Evolutionary conservation across 2,888 invertebrate genomes (phyloP), one percentile per base, ranked within the genome.

Genomic region (Nomada lathburiana): DNA sequence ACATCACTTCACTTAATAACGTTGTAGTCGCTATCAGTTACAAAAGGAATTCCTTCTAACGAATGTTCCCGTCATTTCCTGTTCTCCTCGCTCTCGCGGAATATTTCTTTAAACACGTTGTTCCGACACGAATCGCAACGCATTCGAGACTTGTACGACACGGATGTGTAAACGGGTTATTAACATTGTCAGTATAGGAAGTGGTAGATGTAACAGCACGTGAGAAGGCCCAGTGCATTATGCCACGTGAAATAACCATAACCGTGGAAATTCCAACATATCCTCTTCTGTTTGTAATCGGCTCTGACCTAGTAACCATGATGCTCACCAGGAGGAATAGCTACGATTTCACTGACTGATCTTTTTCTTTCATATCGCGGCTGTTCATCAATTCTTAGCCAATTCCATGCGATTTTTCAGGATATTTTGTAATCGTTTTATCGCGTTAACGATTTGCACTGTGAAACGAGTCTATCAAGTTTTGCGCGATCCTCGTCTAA

Each of bases 311-410:
- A 88, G 75, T 87, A 87, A 88, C 81, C 73, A 76, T 71, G 73
- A 71, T 73, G 80, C 73, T 67, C 60, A 76, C 26, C 55, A 69
- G 64, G 60, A 74, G 67, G 65, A 74, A 63, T 64, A 77, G 70
- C 68, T 60, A 80, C 80, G 84, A 87, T 88, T 86, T 87, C 82
- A 86, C 84, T 87, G 75, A 64, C 68, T 79, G 82, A 80, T 69
- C 70, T 29, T 79, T 74, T 79, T 81, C 68, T 57, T 50, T 64
- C 18, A 20, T 78, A 82, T 76, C 82, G 47, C 62, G 60, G n/a
- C 10, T 72, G 53, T 9, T 72, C 71, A 80, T 82, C 74, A 57
- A 50, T 60, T 65, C 71, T 75, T 75, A 52, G 75, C 67, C 64
- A 74, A 75, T 63, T 50, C 29, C 20, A 50, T 36, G 36, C 36